Conservation (phyloP, 2,888 invertebrate genomes). For the Phortica magna region DNA sequence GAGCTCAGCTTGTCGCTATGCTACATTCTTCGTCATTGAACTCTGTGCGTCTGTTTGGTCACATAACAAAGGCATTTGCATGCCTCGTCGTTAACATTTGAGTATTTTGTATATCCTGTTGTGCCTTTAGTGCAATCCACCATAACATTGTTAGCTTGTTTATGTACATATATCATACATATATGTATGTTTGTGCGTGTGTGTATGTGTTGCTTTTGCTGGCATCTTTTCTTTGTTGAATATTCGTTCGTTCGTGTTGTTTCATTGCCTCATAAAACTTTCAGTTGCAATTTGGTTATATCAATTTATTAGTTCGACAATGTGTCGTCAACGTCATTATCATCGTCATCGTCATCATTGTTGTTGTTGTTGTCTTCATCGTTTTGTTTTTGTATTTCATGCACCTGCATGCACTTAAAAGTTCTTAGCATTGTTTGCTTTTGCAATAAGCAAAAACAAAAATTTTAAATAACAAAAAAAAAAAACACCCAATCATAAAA, state of each 20-base stretch:
- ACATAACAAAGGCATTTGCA: constrained; percentile 24
- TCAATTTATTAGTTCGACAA: constrained; percentile 62
- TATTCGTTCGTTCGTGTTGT: constrained; percentile 42
- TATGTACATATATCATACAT: not conserved
- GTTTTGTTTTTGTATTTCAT: not conserved
- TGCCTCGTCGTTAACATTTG: constrained; percentile 1
- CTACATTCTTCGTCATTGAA: not conserved
- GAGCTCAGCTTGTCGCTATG: not conserved
- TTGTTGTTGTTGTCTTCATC: not conserved
- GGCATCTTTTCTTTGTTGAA: constrained; percentile 2
- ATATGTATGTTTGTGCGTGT: constrained; percentile 11
- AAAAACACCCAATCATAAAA: not conserved
- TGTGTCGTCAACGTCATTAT: constrained; percentile 50
- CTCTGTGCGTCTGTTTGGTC: constrained; percentile 14
- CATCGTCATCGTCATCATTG: constrained; percentile 6
- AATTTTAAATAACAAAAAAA: not conserved
- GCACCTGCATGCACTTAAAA: constrained; percentile 15
- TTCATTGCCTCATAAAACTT: constrained; percentile 68
- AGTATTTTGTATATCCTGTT: constrained; percentile 52
- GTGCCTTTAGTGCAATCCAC: constrained; percentile 13
- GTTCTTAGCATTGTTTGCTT: not conserved
- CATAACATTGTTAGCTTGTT: constrained; percentile 14
- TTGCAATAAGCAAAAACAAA: not conserved
- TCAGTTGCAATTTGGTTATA: constrained; percentile 66
- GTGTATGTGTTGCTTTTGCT: not conserved